A percentile compares a stretch with the other conserved stretches of the same genome.
These are phyloP conservation scores for Garra rufa DNA, from an alignment of 2,113 vertebrate species.

Conservation along the genomic window DNA sequence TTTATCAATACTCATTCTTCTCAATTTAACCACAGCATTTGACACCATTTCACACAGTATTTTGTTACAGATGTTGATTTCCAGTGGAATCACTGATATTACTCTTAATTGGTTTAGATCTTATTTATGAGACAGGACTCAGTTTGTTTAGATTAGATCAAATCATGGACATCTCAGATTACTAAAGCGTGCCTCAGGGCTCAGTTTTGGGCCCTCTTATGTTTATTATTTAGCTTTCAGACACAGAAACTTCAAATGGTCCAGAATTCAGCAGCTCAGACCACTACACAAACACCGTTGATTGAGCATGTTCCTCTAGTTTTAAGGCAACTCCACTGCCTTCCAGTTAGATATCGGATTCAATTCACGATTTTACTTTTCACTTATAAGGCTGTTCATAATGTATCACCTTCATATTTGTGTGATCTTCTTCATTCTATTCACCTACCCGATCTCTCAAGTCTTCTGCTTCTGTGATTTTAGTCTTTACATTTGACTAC, in stretches of 20 bases:
- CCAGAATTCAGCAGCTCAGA: background rate
- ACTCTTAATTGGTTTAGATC: no score
- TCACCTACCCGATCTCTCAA: background rate
- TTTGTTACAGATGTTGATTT: no score
- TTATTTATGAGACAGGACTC: no score
- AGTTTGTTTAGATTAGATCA: no score
- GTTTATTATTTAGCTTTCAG: no score
- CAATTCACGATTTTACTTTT: background rate
- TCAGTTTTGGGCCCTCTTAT: no score
- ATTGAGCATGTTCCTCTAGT: background rate
- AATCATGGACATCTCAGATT: no score
- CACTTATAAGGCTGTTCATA: background rate
- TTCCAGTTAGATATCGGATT: background rate
- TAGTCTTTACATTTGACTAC: background rate
- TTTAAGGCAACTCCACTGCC: background rate
- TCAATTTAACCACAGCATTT: no score
- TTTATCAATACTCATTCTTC: no score
- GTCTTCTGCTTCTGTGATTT: background rate
- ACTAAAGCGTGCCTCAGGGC: no score
- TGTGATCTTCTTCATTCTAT: background rate
- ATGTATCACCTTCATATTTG: background rate
- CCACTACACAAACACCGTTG: background rate
- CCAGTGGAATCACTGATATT: no score
- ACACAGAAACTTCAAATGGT: background rate
- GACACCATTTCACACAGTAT: no score